These are phyloP conservation scores for Eugnorisma glareosa DNA, from an alignment of 2,888 invertebrate species.

Conservation along the genomic window DNA sequence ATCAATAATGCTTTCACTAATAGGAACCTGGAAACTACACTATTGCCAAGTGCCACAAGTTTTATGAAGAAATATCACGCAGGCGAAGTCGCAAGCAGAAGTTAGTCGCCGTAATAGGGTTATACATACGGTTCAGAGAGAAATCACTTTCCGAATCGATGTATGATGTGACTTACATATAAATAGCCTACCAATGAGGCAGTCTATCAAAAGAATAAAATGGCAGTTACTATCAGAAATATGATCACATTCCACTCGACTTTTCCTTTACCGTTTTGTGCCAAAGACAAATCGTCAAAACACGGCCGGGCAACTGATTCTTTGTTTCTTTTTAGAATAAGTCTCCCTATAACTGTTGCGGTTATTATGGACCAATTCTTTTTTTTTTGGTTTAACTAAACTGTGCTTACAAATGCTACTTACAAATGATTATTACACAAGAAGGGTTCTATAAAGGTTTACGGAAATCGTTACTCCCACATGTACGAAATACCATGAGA, in stretches of 20 bases:
- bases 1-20: neutral
- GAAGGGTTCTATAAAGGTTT: neutral
- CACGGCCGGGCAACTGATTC: neutral
- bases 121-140: neutral
- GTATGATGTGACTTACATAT: no score
- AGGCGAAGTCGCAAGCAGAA: neutral
- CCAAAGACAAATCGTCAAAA: conserved; percentile 16
- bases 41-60: neutral
- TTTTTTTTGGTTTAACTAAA: neutral
- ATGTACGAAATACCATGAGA: neutral
- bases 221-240: neutral
- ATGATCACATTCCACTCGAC: neutral
- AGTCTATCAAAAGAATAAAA: conserved; percentile 2
- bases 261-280: conserved; percentile 3
- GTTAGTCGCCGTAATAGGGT: neutral
- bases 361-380: neutral
- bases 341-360: neutral
- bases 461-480: neutral
- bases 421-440: neutral
- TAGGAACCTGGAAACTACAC: neutral
- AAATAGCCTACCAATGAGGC: conserved; percentile 2
- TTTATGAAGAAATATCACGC: neutral
- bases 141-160: neutral
- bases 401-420: neutral
- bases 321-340: neutral